Conservation (phyloP, 2,888 invertebrate genomes). For the Macrosiphum euphorbiae region DNA sequence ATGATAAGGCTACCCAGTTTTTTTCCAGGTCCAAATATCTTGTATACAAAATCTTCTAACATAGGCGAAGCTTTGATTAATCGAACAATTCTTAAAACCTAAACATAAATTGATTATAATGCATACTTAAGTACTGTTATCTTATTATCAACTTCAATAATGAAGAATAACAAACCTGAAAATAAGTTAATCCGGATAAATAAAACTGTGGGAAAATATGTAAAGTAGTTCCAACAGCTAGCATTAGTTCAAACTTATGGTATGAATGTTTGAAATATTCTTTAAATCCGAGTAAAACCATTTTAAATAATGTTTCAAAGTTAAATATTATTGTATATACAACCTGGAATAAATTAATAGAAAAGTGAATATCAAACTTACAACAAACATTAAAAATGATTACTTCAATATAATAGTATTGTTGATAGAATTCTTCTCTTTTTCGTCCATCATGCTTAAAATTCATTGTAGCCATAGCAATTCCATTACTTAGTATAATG, state of each 20-base stretch:
- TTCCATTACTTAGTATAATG: constrained; percentile 94
- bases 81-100: constrained; percentile 94
- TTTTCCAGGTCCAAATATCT: constrained; percentile 94
- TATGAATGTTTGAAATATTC: constrained; percentile 96
- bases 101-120: constrained; percentile 67
- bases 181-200: constrained; percentile 94
- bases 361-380: constrained; percentile 28
- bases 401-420: constrained; percentile 93
- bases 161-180: constrained; percentile 78
- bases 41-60: constrained; percentile 97
- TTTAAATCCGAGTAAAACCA: constrained; percentile 96
- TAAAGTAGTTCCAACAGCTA: constrained; percentile 93
- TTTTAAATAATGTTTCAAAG: constrained; percentile 95
- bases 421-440: constrained; percentile 85
- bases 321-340: constrained; percentile 95
- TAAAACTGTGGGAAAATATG: constrained; percentile 95
- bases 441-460: constrained; percentile 92
- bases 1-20: constrained; percentile 99
- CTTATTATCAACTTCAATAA: neutral
- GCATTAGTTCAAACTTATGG: constrained; percentile 95
- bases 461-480: constrained; percentile 95
- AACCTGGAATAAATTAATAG: constrained; percentile 75
- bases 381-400: constrained; percentile 49
- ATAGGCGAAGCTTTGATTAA: constrained; percentile 98
- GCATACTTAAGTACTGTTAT: neutral